Evolutionary conservation across 2,113 vertebrate species (phyloP).

Genomic region (Entelurus aequoreus): DNA sequence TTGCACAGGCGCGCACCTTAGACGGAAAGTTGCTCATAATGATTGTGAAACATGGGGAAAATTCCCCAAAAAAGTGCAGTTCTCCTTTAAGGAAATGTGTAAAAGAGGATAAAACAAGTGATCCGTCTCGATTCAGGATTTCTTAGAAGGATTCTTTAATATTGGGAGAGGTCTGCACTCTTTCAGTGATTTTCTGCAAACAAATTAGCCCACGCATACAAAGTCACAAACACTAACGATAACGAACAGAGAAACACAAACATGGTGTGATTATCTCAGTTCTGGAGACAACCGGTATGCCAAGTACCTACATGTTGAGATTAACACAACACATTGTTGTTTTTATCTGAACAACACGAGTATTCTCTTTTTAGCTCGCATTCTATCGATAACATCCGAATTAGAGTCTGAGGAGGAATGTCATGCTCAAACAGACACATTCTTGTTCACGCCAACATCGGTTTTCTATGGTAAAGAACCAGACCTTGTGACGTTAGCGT

Average conservation of each 20-base stretch:
- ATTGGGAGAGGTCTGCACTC: conserved; percentile 9
- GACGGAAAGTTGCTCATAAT: too few relatives aligned
- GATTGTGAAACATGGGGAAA: too few relatives aligned
- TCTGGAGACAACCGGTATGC: neutral
- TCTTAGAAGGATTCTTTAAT: too few relatives aligned
- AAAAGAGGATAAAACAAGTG: too few relatives aligned
- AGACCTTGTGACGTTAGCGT: neutral
- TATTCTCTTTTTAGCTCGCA: neutral
- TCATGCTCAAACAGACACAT: conserved; percentile 19
- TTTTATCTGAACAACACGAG: neutral
- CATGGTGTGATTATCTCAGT: neutral
- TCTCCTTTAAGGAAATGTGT: too few relatives aligned
- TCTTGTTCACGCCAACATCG: conserved; percentile 21
- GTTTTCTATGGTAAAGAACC: conserved; percentile 19
- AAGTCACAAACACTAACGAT: conserved; percentile 14
- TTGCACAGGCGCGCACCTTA: too few relatives aligned
- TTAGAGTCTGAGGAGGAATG: neutral
- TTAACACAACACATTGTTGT: neutral
- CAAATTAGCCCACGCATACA: conserved; percentile 34
- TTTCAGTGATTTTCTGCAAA: conserved; percentile 34
- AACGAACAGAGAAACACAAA: conserved; percentile 5
- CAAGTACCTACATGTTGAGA: neutral
- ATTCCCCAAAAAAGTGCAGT: too few relatives aligned
- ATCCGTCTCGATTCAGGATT: too few relatives aligned
- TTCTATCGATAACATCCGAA: conserved; percentile 10